Evolutionary conservation across 2,797 vertebrate genomes (phyloP), one percentile per base, ranked within the genome.

Genomic region (Bovichtus diacanthus): DNA sequence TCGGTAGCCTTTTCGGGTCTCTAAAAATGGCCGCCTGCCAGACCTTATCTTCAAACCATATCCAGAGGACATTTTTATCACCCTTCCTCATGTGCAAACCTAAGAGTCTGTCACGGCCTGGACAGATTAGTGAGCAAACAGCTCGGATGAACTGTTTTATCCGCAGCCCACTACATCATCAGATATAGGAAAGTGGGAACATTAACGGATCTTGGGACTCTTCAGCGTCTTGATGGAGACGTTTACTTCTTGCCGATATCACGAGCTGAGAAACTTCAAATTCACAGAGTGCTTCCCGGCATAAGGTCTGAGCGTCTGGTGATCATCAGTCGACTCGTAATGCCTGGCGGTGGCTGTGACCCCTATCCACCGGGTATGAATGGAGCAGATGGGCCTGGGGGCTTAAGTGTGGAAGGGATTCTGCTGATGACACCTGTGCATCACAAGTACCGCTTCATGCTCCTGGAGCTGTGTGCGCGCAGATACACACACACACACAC

Each of bases 341-440:
- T 53, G 66, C 71, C 81, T 77, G 61, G 55, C 83, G 74, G 76
- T 56, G 79, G 67, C 70, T 46, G 47, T 71, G 78, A 65, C 67
- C 70, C 27, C 29, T 61, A 73, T 77, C 74, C 65, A 10, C 27
- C 58, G 74, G 60, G 70, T 62, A 70, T 83, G 80, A 88, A 74
- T 76, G 83, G 79, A 84, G 86, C 92, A 91, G 91, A 94, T 93
- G 90, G 90, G 34, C 60, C 43, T 21, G 62, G 64, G n/a, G 59
- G 70, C 74, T 88, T 84, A 82, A 74, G 77, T 58, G 79, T 72
- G 60, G 70, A 78, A 70, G 76, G 47, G 78, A 72, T 76, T 86
- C 78, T 81, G 72, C 74, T 56, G 85, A 75, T 76, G 85, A 80
- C 90, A 92, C 87, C 90, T 92, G 90, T 70, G 83, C 78, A 49